A percentile compares a stretch with the other conserved stretches of the same genome.
These are phyloP conservation scores for Hyposmocoma kahamanoa DNA, from an alignment of 1,140 invertebrate genomes.

Conservation along the genomic window DNA sequence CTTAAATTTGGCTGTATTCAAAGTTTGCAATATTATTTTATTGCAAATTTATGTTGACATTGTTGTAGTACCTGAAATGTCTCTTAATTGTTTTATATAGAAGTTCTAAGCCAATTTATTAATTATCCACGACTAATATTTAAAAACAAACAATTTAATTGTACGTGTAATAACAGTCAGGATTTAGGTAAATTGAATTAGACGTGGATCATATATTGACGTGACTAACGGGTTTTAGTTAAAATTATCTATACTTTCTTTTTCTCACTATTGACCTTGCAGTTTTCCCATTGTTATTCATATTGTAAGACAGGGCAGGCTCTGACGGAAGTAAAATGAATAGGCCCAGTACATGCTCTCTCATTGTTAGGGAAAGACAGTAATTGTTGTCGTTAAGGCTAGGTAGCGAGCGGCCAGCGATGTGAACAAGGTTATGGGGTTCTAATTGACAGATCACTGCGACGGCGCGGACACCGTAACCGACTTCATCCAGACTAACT, in stretches of 20 bases:
- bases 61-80: too few species aligned
- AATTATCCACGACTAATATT: too few species aligned
- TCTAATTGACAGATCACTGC: slow-evolving; percentile 50
- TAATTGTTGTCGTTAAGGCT: slow-evolving; percentile 31
- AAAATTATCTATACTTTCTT: background rate
- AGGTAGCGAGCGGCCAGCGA: slow-evolving; percentile 18
- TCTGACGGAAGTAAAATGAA: background rate
- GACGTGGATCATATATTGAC: too few species aligned
- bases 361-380: slow-evolving; percentile 21
- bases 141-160: too few species aligned
- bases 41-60: too few species aligned
- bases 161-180: too few species aligned
- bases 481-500: slow-evolving; percentile 43
- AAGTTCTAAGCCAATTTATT: too few species aligned
- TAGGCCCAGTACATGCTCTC: slow-evolving; percentile 5
- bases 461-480: slow-evolving; percentile 35
- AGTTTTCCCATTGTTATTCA: background rate
- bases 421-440: slow-evolving; percentile 45
- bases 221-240: too few species aligned
- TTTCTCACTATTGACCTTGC: slow-evolving; percentile 1
- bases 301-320: background rate
- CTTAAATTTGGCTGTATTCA: too few species aligned
- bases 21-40: too few species aligned
- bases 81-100: too few species aligned
- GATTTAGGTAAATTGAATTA: too few species aligned